phyloP scores from a whole-genome alignment of 2,888 invertebrate species.

The Ornithoptera priamus region DNA sequence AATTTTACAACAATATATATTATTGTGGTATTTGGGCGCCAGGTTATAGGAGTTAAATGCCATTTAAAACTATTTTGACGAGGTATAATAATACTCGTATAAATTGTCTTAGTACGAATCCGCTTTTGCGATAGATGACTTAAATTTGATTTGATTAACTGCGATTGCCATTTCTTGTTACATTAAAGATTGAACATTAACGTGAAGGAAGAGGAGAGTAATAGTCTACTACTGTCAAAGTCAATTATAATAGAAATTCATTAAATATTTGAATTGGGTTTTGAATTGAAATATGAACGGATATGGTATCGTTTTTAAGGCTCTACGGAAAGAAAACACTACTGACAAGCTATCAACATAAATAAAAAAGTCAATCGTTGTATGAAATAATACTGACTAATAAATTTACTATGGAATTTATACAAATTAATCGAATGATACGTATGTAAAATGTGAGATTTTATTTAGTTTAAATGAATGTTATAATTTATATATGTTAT shows the following conservation, averaged over 20 bases:
- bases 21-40: background rate
- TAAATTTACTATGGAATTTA: too few relatives aligned
- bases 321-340: too few relatives aligned
- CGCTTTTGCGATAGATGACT: background rate
- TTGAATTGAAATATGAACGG: too few relatives aligned
- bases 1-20: constrained; percentile 36
- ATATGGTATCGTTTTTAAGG: too few relatives aligned
- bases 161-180: background rate
- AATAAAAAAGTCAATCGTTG: too few relatives aligned
- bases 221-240: background rate
- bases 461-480: background rate
- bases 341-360: too few relatives aligned
- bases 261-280: background rate
- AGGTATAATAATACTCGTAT: background rate
- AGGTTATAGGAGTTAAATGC: background rate
- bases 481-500: background rate
- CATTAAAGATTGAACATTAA: background rate
- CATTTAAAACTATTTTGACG: background rate
- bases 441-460: background rate
- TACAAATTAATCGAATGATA: background rate
- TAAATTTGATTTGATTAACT: background rate
- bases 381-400: too few relatives aligned
- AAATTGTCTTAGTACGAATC: background rate
- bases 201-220: background rate
- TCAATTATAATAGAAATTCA: background rate